phyloP scores from a whole-genome alignment of 1,140 invertebrate genomes.

The Oryzaephilus surinamensis region DNA sequence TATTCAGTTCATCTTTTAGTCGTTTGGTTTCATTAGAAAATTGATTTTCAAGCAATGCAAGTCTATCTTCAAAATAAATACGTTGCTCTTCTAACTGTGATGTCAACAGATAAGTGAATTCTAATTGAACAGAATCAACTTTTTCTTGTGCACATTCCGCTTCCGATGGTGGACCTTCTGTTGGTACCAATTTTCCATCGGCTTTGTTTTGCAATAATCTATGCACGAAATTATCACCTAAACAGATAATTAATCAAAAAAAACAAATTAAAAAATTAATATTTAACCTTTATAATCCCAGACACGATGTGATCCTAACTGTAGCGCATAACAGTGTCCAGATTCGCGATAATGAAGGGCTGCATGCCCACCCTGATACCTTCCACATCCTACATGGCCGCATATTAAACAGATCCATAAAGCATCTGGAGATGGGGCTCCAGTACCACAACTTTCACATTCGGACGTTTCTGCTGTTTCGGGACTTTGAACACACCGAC shows the following conservation, averaged over 20 bases:
- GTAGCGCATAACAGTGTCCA: slow-evolving; percentile 94
- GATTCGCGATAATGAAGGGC: slow-evolving; percentile 86
- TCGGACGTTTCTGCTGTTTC: slow-evolving; percentile 46
- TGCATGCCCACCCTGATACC: slow-evolving; percentile 47
- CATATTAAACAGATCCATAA: slow-evolving; percentile 99
- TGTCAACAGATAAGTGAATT: slow-evolving; percentile 95
- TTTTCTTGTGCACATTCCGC: slow-evolving; percentile 65
- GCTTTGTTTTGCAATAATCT: slow-evolving; percentile 88
- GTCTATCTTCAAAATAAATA: slow-evolving; percentile 80
- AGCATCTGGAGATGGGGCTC: slow-evolving; percentile 48
- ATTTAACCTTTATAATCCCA: slow-evolving; percentile 98
- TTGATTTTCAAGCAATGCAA: slow-evolving; percentile 41
- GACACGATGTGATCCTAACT: slow-evolving; percentile 88
- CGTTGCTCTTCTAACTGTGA: slow-evolving; percentile 93
- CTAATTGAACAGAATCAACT: slow-evolving; percentile 83
- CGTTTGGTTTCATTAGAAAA: slow-evolving; percentile 35
- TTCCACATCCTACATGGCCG: slow-evolving; percentile 93
- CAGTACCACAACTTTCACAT: slow-evolving; percentile 30
- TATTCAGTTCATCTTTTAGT: slow-evolving; percentile 34
- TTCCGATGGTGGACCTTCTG: slow-evolving; percentile 46
- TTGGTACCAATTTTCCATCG: slow-evolving; percentile 94
- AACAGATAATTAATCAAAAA: no score
- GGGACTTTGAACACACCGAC: slow-evolving; percentile 79
- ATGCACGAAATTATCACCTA: slow-evolving; percentile 94
- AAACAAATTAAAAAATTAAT: slow-evolving; percentile 12